A percentile compares a stretch with the other conserved stretches of the same genome.
phyloP scores from a whole-genome alignment of 1,140 invertebrate species.

The Micrasema minimum region DNA sequence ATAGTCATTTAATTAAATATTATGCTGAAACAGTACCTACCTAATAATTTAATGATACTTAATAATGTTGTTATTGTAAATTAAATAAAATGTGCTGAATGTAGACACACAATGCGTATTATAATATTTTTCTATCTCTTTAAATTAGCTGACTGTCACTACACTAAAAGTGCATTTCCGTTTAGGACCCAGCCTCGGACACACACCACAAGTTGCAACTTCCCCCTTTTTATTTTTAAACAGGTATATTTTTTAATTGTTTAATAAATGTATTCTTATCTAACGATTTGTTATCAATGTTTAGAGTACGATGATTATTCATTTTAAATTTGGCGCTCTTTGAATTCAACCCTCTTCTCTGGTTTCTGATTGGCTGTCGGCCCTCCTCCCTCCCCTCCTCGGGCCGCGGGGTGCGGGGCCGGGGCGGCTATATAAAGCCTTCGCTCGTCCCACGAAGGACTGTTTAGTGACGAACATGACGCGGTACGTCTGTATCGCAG shows the following conservation, averaged over 20 bases:
- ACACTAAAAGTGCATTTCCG: constrained; percentile 5
- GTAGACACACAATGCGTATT: too few relatives aligned
- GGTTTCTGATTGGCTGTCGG: constrained; percentile 8
- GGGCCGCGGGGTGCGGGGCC: constrained; percentile 63
- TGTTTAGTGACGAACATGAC: constrained; percentile 70
- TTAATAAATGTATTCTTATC: not conserved
- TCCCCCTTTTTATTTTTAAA: constrained; percentile 3
- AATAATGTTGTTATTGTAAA: too few relatives aligned
- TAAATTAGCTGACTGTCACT: not conserved
- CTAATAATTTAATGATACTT: too few relatives aligned
- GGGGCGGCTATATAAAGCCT: constrained; percentile 66
- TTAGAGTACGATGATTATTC: too few relatives aligned
- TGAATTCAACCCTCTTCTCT: constrained; percentile 10
- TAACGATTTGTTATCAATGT: too few relatives aligned
- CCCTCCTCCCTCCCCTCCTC: not conserved
- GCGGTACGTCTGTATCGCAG: constrained; percentile 68
- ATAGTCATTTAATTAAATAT: too few relatives aligned
- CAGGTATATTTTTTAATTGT: not conserved
- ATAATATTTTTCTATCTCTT: too few relatives aligned
- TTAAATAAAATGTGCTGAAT: too few relatives aligned
- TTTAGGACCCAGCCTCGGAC: not conserved
- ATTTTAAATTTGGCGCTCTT: not conserved
- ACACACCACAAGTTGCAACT: not conserved
- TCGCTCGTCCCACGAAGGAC: constrained; percentile 65
- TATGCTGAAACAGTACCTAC: too few relatives aligned